Conservation (phyloP, 2,113 vertebrate species). For the Pedetes capensis region DNA sequence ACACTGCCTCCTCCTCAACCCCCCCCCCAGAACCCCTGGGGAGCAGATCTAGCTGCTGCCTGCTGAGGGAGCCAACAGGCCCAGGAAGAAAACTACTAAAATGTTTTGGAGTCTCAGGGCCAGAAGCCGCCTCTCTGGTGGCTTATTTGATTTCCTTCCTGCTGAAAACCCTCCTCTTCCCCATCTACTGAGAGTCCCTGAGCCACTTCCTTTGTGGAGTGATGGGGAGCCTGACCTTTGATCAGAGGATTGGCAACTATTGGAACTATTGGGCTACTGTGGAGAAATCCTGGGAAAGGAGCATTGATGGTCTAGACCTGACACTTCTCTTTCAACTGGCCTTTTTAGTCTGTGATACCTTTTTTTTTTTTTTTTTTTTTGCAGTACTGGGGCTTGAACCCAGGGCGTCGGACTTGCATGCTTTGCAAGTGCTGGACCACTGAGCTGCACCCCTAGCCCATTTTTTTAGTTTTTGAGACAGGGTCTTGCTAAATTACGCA, state of each 20-base stretch:
- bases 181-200: neutral
- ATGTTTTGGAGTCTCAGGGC: neutral
- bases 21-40: neutral
- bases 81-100: neutral
- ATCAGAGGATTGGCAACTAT: neutral
- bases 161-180: neutral
- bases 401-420: no score
- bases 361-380: neutral
- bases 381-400: no score
- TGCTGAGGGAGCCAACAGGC: neutral
- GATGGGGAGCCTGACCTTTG: neutral
- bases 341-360: neutral
- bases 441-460: no score
- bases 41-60: neutral
- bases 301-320: neutral
- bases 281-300: neutral
- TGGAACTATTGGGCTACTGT: fast-evolving
- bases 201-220: neutral
- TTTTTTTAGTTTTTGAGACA: no score
- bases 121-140: neutral
- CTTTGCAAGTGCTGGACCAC: no score
- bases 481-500: no score
- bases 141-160: neutral
- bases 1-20: fast-evolving
- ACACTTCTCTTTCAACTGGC: neutral